phyloP scores from a whole-genome alignment of 2,113 vertebrate genomes.

The Menura novaehollandiae region DNA sequence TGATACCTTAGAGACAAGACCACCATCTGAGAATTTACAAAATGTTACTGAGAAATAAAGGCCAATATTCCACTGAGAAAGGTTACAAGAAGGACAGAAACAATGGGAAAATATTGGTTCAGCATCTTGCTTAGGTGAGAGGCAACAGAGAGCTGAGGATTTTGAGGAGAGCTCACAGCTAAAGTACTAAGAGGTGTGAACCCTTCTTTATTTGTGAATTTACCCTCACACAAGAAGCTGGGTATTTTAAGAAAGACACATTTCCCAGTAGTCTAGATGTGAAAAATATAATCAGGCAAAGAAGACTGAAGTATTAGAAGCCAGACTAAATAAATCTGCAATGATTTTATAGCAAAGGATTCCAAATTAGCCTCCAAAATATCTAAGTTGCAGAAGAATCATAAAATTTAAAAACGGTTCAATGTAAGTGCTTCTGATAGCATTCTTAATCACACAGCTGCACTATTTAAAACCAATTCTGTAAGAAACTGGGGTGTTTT shows the following conservation, averaged over 20 bases:
- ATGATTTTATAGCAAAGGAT: background rate
- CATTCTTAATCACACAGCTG: background rate
- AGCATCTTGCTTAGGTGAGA: background rate
- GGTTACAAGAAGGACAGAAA: background rate
- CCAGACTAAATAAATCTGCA: background rate
- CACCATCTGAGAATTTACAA: background rate
- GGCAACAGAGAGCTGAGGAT: background rate
- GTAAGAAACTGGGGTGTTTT: background rate
- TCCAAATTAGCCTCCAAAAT: background rate
- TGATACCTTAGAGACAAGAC: background rate
- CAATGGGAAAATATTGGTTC: background rate
- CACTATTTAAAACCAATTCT: background rate
- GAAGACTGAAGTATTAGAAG: background rate
- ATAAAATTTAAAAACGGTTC: background rate
- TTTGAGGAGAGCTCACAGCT: background rate
- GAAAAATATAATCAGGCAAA: background rate
- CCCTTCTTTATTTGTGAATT: background rate
- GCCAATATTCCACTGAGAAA: background rate
- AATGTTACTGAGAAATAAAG: background rate
- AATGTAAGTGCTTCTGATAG: background rate
- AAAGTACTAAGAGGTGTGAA: background rate
- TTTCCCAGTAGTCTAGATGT: background rate
- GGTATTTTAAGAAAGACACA: background rate
- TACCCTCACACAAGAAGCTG: background rate
- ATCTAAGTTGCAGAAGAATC: background rate